phyloP scores from a whole-genome alignment of 1,140 invertebrate species.

The Drosophila rhopaloa region DNA sequence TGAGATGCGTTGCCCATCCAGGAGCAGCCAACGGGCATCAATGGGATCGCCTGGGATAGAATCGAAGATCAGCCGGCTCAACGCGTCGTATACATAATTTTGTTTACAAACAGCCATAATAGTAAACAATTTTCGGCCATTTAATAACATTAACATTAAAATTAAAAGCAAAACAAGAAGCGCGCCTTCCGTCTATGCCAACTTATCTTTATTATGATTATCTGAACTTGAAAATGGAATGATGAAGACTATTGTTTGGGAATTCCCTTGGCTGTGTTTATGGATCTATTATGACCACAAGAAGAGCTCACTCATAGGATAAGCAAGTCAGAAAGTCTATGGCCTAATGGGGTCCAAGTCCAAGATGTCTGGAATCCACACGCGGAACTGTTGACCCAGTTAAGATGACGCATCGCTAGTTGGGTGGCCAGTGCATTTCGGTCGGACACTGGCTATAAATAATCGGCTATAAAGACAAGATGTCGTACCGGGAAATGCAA shows the following conservation, averaged over 20 bases:
- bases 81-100: constrained; percentile 81
- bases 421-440: constrained; percentile 44
- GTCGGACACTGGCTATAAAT: constrained; percentile 39
- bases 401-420: constrained; percentile 37
- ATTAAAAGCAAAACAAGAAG: constrained; percentile 78
- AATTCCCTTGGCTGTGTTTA: constrained; percentile 66
- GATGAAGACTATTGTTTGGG: constrained; percentile 80
- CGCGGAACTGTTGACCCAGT: constrained; percentile 66
- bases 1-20: neutral
- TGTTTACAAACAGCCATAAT: constrained; percentile 82
- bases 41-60: constrained; percentile 64
- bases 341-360: neutral
- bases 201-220: constrained; percentile 83
- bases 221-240: constrained; percentile 72
- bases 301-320: neutral
- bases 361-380: neutral
- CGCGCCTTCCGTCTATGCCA: constrained; percentile 31
- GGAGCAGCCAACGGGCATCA: constrained; percentile 36
- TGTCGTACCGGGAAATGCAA: constrained; percentile 48
- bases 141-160: constrained; percentile 84
- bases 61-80: constrained; percentile 43
- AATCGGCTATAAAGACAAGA: constrained; percentile 30
- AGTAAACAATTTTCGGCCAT: constrained; percentile 83
- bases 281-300: constrained; percentile 19
- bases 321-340: neutral